These are phyloP conservation scores for Urocolius indicus DNA, from an alignment of 2,113 vertebrate genomes.

Conservation along the genomic window DNA sequence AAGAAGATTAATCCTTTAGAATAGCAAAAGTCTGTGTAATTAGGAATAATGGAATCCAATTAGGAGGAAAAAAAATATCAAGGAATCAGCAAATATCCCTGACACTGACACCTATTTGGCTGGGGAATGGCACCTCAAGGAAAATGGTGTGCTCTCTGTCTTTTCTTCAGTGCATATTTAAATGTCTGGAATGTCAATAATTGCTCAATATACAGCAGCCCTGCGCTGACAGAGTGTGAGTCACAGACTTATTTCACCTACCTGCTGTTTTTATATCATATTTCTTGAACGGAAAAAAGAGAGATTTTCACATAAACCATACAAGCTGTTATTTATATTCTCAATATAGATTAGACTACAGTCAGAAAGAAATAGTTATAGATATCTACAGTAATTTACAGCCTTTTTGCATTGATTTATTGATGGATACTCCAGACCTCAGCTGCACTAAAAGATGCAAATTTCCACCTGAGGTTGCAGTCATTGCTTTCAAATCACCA, in stretches of 20 bases:
- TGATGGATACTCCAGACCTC: not conserved
- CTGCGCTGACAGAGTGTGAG: not conserved
- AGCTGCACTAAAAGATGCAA: not conserved
- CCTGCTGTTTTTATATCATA: not conserved
- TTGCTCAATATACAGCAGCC: not conserved
- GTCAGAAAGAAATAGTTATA: slow-evolving; percentile 17
- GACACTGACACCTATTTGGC: slow-evolving; percentile 12
- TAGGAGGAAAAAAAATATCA: not conserved
- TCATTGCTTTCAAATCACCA: slow-evolving; percentile 14
- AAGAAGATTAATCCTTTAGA: slow-evolving; percentile 16
- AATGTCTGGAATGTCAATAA: not conserved
- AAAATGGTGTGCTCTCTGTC: not conserved
- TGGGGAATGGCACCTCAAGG: not conserved
- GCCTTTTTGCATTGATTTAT: slow-evolving; percentile 28
- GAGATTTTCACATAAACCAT: not conserved
- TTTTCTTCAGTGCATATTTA: slow-evolving; percentile 8
- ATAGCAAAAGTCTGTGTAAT: not conserved
- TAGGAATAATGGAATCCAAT: slow-evolving; percentile 22
- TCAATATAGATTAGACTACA: slow-evolving; percentile 18
- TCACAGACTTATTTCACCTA: not conserved
- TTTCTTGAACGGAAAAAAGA: not conserved
- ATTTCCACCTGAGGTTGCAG: slow-evolving; percentile 14
- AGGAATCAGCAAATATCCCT: slow-evolving; percentile 31
- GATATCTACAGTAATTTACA: not conserved
- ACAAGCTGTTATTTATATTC: slow-evolving; percentile 3